Evolutionary conservation across 2,113 vertebrate species (phyloP), one percentile per base, ranked within the genome.

Genomic region (Girardinichthys multiradiatus): DNA sequence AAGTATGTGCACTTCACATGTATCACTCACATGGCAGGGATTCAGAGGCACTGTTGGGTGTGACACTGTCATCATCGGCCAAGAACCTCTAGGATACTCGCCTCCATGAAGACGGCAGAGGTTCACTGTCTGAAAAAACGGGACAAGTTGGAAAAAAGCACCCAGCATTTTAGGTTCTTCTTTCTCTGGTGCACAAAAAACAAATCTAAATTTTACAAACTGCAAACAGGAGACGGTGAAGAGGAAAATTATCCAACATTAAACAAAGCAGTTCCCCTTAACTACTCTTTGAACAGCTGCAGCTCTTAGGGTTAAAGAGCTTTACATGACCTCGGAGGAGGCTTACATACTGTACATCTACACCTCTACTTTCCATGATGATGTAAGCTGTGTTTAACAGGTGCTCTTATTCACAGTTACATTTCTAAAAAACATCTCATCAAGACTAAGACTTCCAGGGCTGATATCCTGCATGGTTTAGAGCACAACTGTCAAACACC

Each of bases 1-100:
- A 67, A 63, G 42, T 37, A 9, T 68, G 70, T 60, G 70, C 35
- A 17, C 66, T 59, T 68, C 59, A 60, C 59, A 15, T 66, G 35
- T 35, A 5, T 69, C 11, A 89, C 86, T 90, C 86, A 91, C 90
- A 87, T 87, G 83, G 87, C 81, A 71, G 74, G 33, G 71, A 82
- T 80, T 82, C 88, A 74, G 68, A 77, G 76, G 74, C 30, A 26
- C 51, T 15, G 48, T 64, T 45, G 71, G 77, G 35, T 30, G 27
- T 57, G 75, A 67, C 30, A 80, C 29, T 2, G 68, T 89, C 88
- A 86, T 89, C 60, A 2, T 51, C 4, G 64, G 35, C 58, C 48
- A 21, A n/a, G 27, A 31, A n/a, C 17, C 2, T 66, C 39, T 7
- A 35, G 54, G 45, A 51, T 31, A 19, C 59, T 57, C 1, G 31